These are phyloP conservation scores for Typhlichthys subterraneus DNA, from an alignment of 2,797 vertebrate species.

Conservation along the genomic window DNA sequence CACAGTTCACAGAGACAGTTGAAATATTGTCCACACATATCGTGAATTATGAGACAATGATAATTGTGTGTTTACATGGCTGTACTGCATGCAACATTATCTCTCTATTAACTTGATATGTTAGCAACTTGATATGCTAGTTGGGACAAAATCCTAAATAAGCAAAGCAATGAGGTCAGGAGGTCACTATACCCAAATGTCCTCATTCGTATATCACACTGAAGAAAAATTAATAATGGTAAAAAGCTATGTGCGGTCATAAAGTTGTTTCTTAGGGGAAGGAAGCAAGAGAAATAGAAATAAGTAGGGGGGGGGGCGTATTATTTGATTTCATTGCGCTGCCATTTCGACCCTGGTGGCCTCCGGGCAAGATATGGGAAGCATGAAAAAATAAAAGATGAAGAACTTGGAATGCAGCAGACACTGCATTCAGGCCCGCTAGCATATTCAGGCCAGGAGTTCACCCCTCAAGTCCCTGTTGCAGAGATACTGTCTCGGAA, in stretches of 20 bases:
- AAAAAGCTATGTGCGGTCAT: background rate
- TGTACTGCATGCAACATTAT: too few species aligned
- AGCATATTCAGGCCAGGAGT: conserved; percentile 33
- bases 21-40: background rate
- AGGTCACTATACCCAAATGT: too few species aligned
- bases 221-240: conserved; percentile 46
- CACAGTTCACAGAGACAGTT: too few species aligned
- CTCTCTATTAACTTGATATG: too few species aligned
- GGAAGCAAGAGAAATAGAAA: conserved; percentile 60
- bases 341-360: conserved; percentile 62
- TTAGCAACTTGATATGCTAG: too few species aligned
- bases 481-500: conserved; percentile 34
- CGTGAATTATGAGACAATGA: background rate
- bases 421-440: conserved; percentile 48
- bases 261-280: conserved; percentile 31
- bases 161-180: too few species aligned
- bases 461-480: conserved; percentile 52
- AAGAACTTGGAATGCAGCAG: conserved; percentile 52
- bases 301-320: conserved; percentile 49
- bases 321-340: conserved; percentile 66
- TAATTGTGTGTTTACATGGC: too few species aligned
- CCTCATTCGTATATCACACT: too few species aligned
- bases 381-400: conserved; percentile 22
- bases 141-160: too few species aligned
- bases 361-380: conserved; percentile 36